phyloP scores from a whole-genome alignment of 2,888 invertebrate genomes.

The Timema cristinae region DNA sequence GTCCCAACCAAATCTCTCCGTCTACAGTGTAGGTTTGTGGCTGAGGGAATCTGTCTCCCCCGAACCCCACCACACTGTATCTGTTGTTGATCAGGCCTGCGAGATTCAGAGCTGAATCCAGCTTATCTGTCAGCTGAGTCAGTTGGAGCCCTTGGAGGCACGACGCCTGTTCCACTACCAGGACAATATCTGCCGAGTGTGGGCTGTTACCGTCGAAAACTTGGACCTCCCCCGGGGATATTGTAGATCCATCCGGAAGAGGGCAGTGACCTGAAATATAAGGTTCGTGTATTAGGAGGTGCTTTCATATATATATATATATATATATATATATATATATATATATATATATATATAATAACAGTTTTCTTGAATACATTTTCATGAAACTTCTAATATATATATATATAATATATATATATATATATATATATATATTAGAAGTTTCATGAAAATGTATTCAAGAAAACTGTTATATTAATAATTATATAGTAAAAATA shows the following conservation, averaged over 20 bases:
- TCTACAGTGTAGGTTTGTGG: constrained; percentile 45
- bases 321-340: too few relatives aligned
- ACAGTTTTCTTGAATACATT: too few relatives aligned
- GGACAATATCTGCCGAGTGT: constrained; percentile 48
- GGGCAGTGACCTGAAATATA: constrained; percentile 39
- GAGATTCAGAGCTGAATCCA: constrained; percentile 36
- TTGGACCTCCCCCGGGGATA: constrained; percentile 39
- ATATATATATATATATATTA: too few relatives aligned
- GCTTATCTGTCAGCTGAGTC: constrained; percentile 32
- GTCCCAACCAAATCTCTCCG: constrained; percentile 38
- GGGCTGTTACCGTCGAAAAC: constrained; percentile 36
- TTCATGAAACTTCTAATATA: too few relatives aligned
- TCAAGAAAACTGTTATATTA: too few relatives aligned
- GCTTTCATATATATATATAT: too few relatives aligned
- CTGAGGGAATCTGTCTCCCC: constrained; percentile 40
- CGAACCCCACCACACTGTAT: constrained; percentile 47
- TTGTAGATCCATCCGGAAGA: constrained; percentile 37
- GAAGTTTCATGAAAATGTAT: too few relatives aligned
- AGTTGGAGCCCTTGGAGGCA: constrained; percentile 39
- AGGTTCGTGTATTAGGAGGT: background rate
- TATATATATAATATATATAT: too few relatives aligned
- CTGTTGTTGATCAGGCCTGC: constrained; percentile 41
- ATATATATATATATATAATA: too few relatives aligned
- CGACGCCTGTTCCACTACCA: constrained; percentile 47
- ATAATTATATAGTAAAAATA: too few relatives aligned